Percentiles rank a stretch among this genome's conserved stretches.
These are phyloP conservation scores for Aplidium turbinatum DNA, from an alignment of 23 tunicate species.

Conservation along the genomic window DNA sequence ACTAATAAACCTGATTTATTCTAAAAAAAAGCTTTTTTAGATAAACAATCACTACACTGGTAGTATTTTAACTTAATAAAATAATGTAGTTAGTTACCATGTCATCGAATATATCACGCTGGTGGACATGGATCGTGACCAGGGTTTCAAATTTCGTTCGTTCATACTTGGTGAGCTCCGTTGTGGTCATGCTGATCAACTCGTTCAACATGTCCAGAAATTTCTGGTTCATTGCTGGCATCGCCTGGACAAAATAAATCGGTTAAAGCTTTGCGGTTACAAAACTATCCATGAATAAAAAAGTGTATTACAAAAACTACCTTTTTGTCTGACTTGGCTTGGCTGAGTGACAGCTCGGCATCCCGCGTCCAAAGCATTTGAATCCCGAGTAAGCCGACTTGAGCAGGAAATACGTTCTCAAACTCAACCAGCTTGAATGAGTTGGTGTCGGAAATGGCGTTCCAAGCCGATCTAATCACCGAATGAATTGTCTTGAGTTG, in stretches of 20 bases:
- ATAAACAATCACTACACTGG: no score
- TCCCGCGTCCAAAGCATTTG: conserved; percentile 99
- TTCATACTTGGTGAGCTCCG: conserved; percentile 92
- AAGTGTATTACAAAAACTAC: conserved; percentile 23
- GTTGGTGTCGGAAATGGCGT: conserved; percentile 55
- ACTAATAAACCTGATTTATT: no score
- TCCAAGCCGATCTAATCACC: conserved; percentile 81
- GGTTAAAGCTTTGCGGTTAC: not conserved
- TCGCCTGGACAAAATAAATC: conserved; percentile 55
- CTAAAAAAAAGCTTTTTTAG: no score
- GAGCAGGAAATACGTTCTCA: conserved; percentile 92
- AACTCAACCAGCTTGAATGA: conserved; percentile 87
- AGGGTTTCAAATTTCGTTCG: conserved; percentile 98
- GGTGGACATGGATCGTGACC: conserved; percentile 99
- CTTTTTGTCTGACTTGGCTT: conserved; percentile 85
- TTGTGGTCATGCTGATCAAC: conserved; percentile 89
- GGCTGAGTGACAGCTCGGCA: conserved; percentile 66
- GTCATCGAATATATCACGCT: conserved; percentile 97
- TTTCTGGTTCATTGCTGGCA: conserved; percentile 80
- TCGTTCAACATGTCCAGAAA: conserved; percentile 91
- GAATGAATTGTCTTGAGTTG: conserved; percentile 72
- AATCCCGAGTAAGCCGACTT: conserved; percentile 95
- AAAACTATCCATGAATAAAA: not conserved
- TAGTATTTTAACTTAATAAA: no score
- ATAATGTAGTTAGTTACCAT: no score